These are phyloP conservation scores for Philopedon plagiatum DNA, from an alignment of 2,888 invertebrate species.

Conservation along the genomic window DNA sequence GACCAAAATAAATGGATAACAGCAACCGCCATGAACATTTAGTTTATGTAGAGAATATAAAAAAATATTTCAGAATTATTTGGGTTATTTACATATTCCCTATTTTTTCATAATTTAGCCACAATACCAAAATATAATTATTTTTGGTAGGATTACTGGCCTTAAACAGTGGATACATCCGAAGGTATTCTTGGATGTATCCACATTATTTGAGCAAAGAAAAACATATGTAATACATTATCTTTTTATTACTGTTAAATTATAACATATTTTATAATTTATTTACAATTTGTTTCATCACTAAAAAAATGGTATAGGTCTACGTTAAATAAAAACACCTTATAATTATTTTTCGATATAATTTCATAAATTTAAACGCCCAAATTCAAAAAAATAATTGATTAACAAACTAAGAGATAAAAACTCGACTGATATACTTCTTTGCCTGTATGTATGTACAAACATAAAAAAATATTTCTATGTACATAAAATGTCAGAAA, in stretches of 20 bases:
- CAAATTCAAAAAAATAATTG: constrained; percentile 53
- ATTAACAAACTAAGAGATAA: constrained; percentile 29
- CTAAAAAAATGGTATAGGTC: constrained; percentile 58
- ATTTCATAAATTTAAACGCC: constrained; percentile 56
- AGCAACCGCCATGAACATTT: no score
- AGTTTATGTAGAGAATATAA: no score
- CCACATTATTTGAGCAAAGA: constrained; percentile 1
- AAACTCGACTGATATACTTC: constrained; percentile 32
- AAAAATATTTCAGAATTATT: no score
- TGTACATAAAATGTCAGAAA: constrained; percentile 40
- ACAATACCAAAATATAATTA: no score
- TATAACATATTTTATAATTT: constrained; percentile 60
- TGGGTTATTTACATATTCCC: no score
- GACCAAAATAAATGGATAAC: no score
- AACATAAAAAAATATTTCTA: constrained; percentile 47
- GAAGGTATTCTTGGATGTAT: no score
- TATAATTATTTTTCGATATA: constrained; percentile 53
- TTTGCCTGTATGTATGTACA: constrained; percentile 47
- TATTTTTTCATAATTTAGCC: no score
- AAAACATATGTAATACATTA: constrained; percentile 19
- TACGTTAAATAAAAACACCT: constrained; percentile 59
- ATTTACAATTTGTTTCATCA: constrained; percentile 59
- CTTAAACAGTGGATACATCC: no score
- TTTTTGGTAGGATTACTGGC: no score
- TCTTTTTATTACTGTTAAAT: constrained; percentile 54